Base-by-base conservation (phyloP, 1,140 invertebrate species). In the Phthorimaea operculella region DNA sequence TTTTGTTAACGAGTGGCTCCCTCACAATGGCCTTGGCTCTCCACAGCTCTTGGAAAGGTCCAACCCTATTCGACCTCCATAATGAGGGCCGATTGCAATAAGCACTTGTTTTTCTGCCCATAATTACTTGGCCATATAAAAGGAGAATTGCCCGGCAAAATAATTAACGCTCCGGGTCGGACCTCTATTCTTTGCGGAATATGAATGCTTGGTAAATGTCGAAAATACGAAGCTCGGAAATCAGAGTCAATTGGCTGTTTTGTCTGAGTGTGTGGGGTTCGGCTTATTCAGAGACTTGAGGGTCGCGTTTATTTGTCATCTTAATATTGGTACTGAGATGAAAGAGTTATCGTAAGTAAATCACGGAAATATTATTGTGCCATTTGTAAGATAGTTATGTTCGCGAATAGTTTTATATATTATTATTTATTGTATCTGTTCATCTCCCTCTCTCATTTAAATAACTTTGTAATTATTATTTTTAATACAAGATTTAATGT, bases 51-150 rank as follows among this genome's bases (percentile, higher is more conserved):
- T 9, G 36, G 36, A 39, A 28, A 39, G 36, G 36, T n/a, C 36
- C 36, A 39, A n/a, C 36, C 36, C 8, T n/a, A 39, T 39, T 39
- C 36, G 36, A 39, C 36, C 36, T n/a, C 36, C n/a, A 39, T 39
- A 39, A 39, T 39, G 36, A 39, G 36, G 10, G n/a, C 36, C 36
- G 36, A 39, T 58, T 55, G 52, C 44, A 57, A 57, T 57, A 47
- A 49, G 9, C 55, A 58, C 58, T 57, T 55, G 57, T 57, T 62
- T 59, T 61, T 55, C 51, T 47, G 54, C 18, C 14, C 51, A 55
- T 61, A 61, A 64, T 60, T 57, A 55, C 52, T 45, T 36, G 17
- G 36, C 8, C 55, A 14, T 34, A 50, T 57, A 55, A 50, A 58
- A 39, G 21, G 36, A 33, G 28, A 48, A 55, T 51, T 33, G 59